A percentile compares a stretch with the other conserved stretches of the same genome.
Conservation (phyloP, 2,797 vertebrate genomes). For the Protosalanx chinensis region DNA sequence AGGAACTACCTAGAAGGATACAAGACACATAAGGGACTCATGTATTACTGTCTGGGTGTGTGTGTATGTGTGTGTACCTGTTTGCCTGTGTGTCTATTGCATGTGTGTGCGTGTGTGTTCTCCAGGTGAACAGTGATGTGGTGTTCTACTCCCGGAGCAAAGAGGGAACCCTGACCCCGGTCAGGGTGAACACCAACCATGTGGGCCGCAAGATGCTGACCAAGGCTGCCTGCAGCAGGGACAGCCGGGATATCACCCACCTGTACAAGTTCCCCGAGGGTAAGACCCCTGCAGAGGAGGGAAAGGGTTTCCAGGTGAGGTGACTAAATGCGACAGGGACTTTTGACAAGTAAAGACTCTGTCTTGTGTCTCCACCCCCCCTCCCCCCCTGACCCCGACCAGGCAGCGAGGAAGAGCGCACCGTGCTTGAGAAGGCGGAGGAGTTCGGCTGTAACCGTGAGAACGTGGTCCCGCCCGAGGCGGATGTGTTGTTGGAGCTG, state of each 20-base stretch:
- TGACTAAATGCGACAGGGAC: too few species aligned
- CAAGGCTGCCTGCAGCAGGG: conserved; percentile 76
- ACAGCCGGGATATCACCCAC: conserved; percentile 79
- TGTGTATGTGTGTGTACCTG: neutral
- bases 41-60: neutral
- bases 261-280: conserved; percentile 95
- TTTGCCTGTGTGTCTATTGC: neutral
- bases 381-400: neutral
- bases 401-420: conserved; percentile 86
- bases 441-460: conserved; percentile 81
- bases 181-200: conserved; percentile 75
- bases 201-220: conserved; percentile 87
- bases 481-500: conserved; percentile 81
- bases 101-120: conserved; percentile 6
- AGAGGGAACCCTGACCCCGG: conserved; percentile 76
- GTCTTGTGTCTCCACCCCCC: neutral
- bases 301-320: neutral
- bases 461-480: conserved; percentile 32
- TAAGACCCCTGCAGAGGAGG: conserved; percentile 44
- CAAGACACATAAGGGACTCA: too few species aligned
- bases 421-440: conserved; percentile 86
- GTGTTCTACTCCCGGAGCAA: conserved; percentile 79
- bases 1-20: neutral
- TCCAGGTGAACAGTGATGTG: conserved; percentile 91
- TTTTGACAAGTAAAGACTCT: neutral